Percentiles rank a stretch among this genome's conserved stretches.
These are phyloP conservation scores for Rattus rattus DNA, from an alignment of 2,113 vertebrate species.

Conservation along the genomic window DNA sequence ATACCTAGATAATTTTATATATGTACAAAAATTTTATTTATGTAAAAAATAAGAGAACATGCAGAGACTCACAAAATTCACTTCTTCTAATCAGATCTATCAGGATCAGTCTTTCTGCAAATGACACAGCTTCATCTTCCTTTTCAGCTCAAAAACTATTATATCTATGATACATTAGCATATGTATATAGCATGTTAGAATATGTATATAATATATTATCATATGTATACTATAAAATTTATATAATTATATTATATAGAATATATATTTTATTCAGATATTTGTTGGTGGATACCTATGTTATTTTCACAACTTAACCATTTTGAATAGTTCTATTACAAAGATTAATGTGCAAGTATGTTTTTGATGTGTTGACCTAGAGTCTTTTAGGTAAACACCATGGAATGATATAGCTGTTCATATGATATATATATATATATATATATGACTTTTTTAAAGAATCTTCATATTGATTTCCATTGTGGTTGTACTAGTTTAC, in stretches of 20 bases:
- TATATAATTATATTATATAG: too few species aligned
- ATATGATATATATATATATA: too few species aligned
- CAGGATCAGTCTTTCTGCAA: not conserved
- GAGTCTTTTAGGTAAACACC: not conserved
- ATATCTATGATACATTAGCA: not conserved
- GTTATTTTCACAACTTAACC: not conserved
- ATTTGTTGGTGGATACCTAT: not conserved
- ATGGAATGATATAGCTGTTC: not conserved
- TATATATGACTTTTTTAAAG: too few species aligned
- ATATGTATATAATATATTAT: not conserved
- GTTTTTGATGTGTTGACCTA: not conserved
- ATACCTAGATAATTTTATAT: not conserved
- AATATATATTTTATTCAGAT: not conserved
- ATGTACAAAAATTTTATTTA: not conserved
- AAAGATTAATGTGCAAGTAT: not conserved
- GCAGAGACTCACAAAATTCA: not conserved
- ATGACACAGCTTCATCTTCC: not conserved
- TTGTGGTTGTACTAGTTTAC: too few species aligned
- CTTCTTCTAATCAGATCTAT: not conserved
- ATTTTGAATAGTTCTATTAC: not conserved
- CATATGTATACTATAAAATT: too few species aligned
- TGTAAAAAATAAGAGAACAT: not conserved
- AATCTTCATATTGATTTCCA: too few species aligned
- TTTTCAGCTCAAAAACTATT: not conserved
- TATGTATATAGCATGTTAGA: not conserved